phyloP scores from a whole-genome alignment of 2,888 invertebrate species.

The Callimorpha dominula region DNA sequence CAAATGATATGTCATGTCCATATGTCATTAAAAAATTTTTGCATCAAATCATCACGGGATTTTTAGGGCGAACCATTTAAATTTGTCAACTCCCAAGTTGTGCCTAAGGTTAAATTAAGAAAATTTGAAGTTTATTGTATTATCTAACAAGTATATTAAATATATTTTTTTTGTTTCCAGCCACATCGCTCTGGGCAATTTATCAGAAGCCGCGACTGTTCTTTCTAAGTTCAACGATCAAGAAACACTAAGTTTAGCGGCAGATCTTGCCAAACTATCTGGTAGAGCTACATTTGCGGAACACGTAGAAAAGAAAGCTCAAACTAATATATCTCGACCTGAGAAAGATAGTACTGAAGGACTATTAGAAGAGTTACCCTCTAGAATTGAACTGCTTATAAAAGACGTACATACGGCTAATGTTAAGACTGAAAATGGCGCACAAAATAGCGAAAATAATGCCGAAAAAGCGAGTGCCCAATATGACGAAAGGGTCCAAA shows the following conservation, averaged over 20 bases:
- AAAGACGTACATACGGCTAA: conserved; percentile 23
- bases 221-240: conserved; percentile 86
- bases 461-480: not conserved
- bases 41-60: too few species aligned
- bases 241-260: conserved; percentile 85
- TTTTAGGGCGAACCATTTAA: too few species aligned
- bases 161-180: conserved; percentile 80
- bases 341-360: conserved; percentile 46
- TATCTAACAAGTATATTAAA: too few species aligned
- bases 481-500: not conserved
- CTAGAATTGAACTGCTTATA: conserved; percentile 62
- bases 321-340: not conserved
- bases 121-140: too few species aligned
- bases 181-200: conserved; percentile 85
- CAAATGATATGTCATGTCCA: too few species aligned
- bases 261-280: conserved; percentile 85
- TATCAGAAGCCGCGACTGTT: conserved; percentile 87
- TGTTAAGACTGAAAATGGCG: conserved; percentile 19
- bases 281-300: conserved; percentile 76
- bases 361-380: conserved; percentile 56
- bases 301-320: conserved; percentile 63
- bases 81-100: too few species aligned
- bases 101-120: too few species aligned
- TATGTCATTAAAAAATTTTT: too few species aligned
- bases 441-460: not conserved